A percentile compares a stretch with the other conserved stretches of the same genome.
These are phyloP conservation scores for Synanceia verrucosa DNA, from an alignment of 2,797 vertebrate genomes.

Conservation along the genomic window DNA sequence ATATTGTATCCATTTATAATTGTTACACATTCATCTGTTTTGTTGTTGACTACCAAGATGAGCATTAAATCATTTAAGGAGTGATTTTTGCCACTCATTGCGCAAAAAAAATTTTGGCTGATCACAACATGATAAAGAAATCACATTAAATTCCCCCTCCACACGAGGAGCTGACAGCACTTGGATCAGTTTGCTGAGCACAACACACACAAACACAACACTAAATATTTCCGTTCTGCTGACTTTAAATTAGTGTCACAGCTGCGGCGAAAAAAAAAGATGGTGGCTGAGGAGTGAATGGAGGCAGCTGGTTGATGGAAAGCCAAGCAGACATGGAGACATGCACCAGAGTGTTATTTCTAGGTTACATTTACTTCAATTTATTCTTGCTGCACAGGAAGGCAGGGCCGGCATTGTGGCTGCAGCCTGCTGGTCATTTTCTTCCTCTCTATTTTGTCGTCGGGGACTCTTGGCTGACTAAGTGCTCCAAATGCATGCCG, in stretches of 20 bases:
- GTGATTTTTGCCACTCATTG: not conserved
- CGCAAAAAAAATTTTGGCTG: not conserved
- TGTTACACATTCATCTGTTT: not conserved
- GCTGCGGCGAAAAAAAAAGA: conserved; percentile 33
- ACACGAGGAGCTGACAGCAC: not conserved
- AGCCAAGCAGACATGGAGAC: conserved; percentile 24
- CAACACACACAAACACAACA: not conserved
- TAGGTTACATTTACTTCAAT: conserved; percentile 47
- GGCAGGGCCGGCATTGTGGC: conserved; percentile 10
- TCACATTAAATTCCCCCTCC: not conserved
- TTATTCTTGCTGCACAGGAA: conserved; percentile 45
- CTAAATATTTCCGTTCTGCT: not conserved
- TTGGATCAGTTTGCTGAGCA: not conserved
- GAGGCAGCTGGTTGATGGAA: conserved; percentile 37
- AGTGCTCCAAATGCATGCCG: conserved; percentile 75
- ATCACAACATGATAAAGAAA: not conserved
- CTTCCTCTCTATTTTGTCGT: conserved; percentile 56
- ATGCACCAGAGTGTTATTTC: conserved; percentile 44
- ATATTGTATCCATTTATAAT: no score
- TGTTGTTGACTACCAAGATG: not conserved
- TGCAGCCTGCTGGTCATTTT: conserved; percentile 64
- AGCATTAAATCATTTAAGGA: not conserved
- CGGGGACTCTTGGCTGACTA: conserved; percentile 66
- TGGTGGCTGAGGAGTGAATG: conserved; percentile 8
- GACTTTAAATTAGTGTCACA: conserved; percentile 21